Conservation (phyloP, 1,140 invertebrate species). For the Pseudobourletiella spinata region DNA sequence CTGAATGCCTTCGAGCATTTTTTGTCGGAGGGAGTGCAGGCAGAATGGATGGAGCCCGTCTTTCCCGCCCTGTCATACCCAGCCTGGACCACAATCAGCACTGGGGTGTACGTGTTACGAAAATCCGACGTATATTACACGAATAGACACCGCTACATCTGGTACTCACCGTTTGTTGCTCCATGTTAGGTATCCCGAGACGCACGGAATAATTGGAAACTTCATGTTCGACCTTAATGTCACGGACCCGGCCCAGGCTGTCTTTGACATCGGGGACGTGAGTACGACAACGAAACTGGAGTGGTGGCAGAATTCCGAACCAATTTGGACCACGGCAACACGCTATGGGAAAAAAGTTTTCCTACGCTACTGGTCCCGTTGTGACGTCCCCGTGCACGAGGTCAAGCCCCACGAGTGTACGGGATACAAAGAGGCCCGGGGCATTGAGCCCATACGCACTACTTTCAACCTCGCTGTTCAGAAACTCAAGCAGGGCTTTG, state of each 20-base stretch:
- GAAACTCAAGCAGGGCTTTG: constrained; percentile 24
- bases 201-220: constrained; percentile 38
- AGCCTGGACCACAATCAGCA: constrained; percentile 38
- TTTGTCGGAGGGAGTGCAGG: constrained; percentile 39
- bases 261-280: constrained; percentile 34
- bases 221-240: constrained; percentile 42
- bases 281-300: constrained; percentile 32
- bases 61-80: constrained; percentile 40
- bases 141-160: neutral
- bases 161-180: neutral
- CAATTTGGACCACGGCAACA: constrained; percentile 40
- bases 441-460: constrained; percentile 10
- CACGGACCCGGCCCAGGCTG: constrained; percentile 37
- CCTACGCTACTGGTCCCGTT: constrained; percentile 43
- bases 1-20: constrained; percentile 37
- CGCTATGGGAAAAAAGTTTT: constrained; percentile 39
- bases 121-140: no score
- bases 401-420: constrained; percentile 38
- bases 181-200: constrained; percentile 29
- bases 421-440: constrained; percentile 9
- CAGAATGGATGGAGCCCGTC: constrained; percentile 38
- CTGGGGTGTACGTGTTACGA: constrained; percentile 32
- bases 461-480: constrained; percentile 20
- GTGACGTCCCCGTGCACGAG: constrained; percentile 42
- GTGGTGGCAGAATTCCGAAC: constrained; percentile 43